Base-by-base conservation (phyloP, 2,888 invertebrate species). In the Parnassius smintheus region DNA sequence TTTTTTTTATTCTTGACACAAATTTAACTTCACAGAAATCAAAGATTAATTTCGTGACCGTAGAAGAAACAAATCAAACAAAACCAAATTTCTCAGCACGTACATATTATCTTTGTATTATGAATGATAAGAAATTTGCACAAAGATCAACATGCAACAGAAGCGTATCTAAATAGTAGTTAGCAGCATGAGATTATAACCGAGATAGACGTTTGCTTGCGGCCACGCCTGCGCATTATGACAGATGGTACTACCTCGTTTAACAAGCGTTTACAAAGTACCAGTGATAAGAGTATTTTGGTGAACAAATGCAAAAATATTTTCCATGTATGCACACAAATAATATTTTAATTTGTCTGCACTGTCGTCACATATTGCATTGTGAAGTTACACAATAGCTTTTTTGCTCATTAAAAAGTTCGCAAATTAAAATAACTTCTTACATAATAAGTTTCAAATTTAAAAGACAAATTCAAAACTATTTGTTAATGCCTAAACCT, bases 91-190 rank as follows among this genome's bases (percentile, higher is more conserved):
- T 49, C 2, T 49, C 9, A 13, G 12, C 9, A 12, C 46, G 4
- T 46, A 46, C 11, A 12, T 8, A 18, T 49, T 49, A 49, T 13
- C 13, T 13, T 49, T 49, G 3, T 13, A 51, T 58, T 58, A 58
- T 58, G 22, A 35, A 51, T 49, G 7, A 3, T 12, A 53, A 53
- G 54, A 49, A 55, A 49, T 60, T 49, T n/a, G 25, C 48, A 12
- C 8, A 49, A 42, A 60, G 60, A 60, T 60, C 49, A 54, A 54
- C 42, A 41, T 11, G n/a, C 44, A 45, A 58, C 58, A 58, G 58
- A 55, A 56, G 48, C n/a, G 45, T 44, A 59, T 51, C 51, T 54
- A 50, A 49, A 12, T 18, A 45, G 46, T 13, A 12, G 53, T 59
- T 53, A 53, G 54, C 9, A 12, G 41, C 55, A 45, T 42, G 46